Conservation (phyloP, 2,888 invertebrate species). For the Parnassius smintheus region DNA sequence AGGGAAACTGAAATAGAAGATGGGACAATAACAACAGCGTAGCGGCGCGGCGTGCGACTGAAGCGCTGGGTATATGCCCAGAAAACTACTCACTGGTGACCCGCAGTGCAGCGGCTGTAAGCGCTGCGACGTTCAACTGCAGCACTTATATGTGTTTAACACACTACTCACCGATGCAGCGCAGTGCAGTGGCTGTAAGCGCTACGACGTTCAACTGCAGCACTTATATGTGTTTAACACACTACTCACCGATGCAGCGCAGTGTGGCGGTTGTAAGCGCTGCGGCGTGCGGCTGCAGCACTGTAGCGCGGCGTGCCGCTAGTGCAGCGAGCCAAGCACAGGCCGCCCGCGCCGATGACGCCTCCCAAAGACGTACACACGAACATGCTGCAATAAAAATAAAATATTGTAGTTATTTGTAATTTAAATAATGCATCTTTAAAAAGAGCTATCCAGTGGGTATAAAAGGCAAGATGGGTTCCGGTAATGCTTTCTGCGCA, state of each 20-base stretch:
- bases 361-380: constrained; percentile 65
- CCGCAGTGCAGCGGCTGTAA: too few relatives aligned
- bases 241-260: constrained; percentile 61
- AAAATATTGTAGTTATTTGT: too few relatives aligned
- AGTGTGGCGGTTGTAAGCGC: constrained; percentile 61
- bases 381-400: constrained; percentile 42
- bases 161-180: constrained; percentile 59
- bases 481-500: too few relatives aligned
- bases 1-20: too few relatives aligned
- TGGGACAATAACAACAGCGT: too few relatives aligned
- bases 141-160: too few relatives aligned
- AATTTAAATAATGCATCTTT: too few relatives aligned
- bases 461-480: too few relatives aligned
- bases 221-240: constrained; percentile 35
- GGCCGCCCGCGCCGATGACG: constrained; percentile 59
- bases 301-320: constrained; percentile 53
- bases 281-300: constrained; percentile 60
- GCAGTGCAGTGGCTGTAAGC: constrained; percentile 61
- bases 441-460: too few relatives aligned
- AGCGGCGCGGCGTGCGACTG: too few relatives aligned
- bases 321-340: constrained; percentile 64
- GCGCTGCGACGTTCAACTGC: background rate
- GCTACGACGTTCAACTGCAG: constrained; percentile 58
- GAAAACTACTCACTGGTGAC: too few relatives aligned
- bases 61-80: too few relatives aligned